These are phyloP conservation scores for Caenorhabditis remanei DNA, from an alignment of 1,140 invertebrate species.

Conservation along the genomic window DNA sequence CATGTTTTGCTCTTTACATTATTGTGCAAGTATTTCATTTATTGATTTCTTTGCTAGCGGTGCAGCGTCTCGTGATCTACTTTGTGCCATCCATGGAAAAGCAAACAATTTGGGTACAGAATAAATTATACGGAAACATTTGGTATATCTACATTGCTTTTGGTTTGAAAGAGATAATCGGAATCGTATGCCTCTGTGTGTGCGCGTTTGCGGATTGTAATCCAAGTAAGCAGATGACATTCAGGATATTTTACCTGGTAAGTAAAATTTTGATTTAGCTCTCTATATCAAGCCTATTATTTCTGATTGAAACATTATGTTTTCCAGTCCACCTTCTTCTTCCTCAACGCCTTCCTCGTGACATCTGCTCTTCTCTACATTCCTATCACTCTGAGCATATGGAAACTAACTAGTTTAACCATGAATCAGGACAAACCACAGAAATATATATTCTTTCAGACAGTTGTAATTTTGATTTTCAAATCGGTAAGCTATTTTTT, in stretches of 20 bases:
- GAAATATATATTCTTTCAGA: constrained; percentile 6
- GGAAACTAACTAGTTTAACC: background rate
- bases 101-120: too few relatives aligned
- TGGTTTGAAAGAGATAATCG: background rate
- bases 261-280: too few relatives aligned
- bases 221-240: too few relatives aligned
- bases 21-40: background rate
- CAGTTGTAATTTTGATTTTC: background rate
- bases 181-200: background rate
- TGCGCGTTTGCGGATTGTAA: background rate
- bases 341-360: background rate
- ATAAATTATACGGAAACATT: background rate
- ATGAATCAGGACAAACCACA: background rate
- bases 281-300: too few relatives aligned
- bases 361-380: background rate
- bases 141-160: background rate
- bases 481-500: background rate
- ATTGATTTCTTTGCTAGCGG: background rate
- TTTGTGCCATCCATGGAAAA: background rate
- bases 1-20: background rate
- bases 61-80: background rate
- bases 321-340: background rate
- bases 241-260: too few relatives aligned
- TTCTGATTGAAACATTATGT: too few relatives aligned
- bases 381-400: background rate